Evolutionary conservation across 30 jellyfish, hydroid and myxozoan species (phyloP).

Genomic region (Rhopilema esculentum): DNA sequence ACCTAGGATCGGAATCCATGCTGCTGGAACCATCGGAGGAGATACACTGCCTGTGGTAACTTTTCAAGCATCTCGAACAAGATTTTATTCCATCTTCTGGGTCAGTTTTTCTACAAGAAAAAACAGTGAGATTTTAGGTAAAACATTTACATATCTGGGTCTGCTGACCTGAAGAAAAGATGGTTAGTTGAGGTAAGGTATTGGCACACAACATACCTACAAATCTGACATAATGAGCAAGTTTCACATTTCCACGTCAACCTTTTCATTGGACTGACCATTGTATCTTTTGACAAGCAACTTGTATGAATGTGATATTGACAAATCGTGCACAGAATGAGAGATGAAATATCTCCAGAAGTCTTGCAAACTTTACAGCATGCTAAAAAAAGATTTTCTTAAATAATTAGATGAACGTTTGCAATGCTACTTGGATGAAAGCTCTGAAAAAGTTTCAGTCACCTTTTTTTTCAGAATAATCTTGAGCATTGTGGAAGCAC

Average conservation of each 20-base stretch:
- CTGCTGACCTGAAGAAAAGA: not conserved
- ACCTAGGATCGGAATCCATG: not conserved
- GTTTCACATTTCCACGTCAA: constrained; percentile 76
- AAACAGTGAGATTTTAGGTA: not conserved
- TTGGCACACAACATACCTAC: constrained; percentile 56
- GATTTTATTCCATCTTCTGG: constrained; percentile 5
- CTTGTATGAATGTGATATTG: constrained; percentile 61
- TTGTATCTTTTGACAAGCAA: constrained; percentile 27
- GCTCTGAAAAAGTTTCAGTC: too few relatives aligned
- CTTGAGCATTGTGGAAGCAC: too few relatives aligned
- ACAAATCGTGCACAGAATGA: constrained; percentile 60
- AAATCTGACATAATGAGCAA: constrained; percentile 73
- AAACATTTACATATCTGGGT: not conserved
- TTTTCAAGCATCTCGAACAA: constrained; percentile 54
- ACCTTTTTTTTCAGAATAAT: too few relatives aligned
- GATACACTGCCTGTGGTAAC: constrained; percentile 41
- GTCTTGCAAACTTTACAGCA: constrained; percentile 47
- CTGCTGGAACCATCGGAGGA: constrained; percentile 17
- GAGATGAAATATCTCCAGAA: constrained; percentile 55
- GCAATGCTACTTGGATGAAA: too few relatives aligned
- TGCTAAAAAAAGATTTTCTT: constrained; percentile 28
- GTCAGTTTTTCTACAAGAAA: constrained; percentile 21
- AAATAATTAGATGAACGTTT: not conserved
- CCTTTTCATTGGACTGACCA: constrained; percentile 19
- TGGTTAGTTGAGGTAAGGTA: not conserved